Conservation (phyloP, 2,888 invertebrate genomes). For the Acanthoscelides obtectus region DNA sequence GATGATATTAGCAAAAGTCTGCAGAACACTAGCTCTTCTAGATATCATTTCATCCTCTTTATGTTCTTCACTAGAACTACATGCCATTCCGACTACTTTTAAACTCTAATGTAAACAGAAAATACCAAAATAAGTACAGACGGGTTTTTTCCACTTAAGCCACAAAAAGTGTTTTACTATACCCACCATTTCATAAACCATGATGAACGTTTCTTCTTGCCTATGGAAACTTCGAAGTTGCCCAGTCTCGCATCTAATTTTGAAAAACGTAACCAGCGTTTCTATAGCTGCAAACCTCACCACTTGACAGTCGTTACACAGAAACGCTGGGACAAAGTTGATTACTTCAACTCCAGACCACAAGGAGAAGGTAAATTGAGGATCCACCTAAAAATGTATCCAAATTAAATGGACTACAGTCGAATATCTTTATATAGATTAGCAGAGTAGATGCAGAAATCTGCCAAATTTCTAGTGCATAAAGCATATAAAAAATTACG, state of each 20-base stretch:
- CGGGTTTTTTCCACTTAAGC: background rate
- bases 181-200: constrained; percentile 34
- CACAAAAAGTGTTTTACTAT: background rate
- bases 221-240: constrained; percentile 25
- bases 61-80: constrained; percentile 45
- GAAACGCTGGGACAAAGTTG: constrained; percentile 34
- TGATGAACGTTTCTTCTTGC: constrained; percentile 36
- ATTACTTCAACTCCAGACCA: constrained; percentile 30
- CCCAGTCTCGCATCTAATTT: constrained; percentile 21
- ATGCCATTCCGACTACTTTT: constrained; percentile 43
- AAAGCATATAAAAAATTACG: too few species aligned
- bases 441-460: background rate
- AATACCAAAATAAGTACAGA: too few species aligned
- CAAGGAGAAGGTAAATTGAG: constrained; percentile 27
- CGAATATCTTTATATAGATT: too few species aligned
- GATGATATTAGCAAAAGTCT: constrained; percentile 53
- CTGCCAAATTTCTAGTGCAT: too few species aligned
- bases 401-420: background rate
- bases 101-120: constrained; percentile 29
- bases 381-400: constrained; percentile 31
- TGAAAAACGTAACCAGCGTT: constrained; percentile 41
- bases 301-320: constrained; percentile 42
- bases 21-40: constrained; percentile 55
- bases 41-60: constrained; percentile 56
- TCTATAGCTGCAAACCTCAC: constrained; percentile 45